phyloP scores from a whole-genome alignment of 2,113 vertebrate species.

The Equus quagga region DNA sequence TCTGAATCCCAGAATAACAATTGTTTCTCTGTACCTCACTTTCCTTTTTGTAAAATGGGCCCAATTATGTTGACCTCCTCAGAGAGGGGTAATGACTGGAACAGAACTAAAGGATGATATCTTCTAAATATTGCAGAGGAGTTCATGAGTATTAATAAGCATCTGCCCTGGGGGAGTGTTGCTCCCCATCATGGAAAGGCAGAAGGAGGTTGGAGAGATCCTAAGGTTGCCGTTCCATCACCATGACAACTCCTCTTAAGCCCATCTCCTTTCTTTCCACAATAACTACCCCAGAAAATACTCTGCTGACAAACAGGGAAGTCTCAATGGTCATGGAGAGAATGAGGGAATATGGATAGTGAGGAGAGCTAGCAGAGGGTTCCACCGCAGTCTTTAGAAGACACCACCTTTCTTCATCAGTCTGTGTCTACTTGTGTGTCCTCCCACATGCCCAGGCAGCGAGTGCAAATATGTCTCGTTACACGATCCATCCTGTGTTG shows the following conservation, averaged over 20 bases:
- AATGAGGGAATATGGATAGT: neutral
- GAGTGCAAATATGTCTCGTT: constrained; percentile 48
- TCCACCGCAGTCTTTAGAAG: neutral
- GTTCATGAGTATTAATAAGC: neutral
- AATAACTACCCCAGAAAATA: neutral
- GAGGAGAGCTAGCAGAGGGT: neutral
- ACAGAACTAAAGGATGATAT: neutral
- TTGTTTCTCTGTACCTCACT: neutral
- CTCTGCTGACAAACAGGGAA: neutral
- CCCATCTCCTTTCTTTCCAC: neutral
- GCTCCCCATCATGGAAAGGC: neutral
- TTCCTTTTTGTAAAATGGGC: constrained; percentile 24
- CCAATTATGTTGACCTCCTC: neutral
- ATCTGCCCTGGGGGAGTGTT: neutral
- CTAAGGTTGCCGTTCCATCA: neutral
- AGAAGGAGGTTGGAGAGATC: neutral
- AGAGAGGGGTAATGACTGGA: neutral
- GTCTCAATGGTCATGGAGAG: neutral
- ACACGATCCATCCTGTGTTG: constrained; percentile 59
- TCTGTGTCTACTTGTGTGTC: constrained; percentile 57
- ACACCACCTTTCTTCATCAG: neutral
- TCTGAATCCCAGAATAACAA: neutral
- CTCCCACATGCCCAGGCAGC: constrained; percentile 59
- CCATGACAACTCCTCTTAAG: neutral
- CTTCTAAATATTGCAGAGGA: neutral